Base-by-base conservation (phyloP, 2,113 vertebrate genomes). In the Hippocampus mohnikei region DNA sequence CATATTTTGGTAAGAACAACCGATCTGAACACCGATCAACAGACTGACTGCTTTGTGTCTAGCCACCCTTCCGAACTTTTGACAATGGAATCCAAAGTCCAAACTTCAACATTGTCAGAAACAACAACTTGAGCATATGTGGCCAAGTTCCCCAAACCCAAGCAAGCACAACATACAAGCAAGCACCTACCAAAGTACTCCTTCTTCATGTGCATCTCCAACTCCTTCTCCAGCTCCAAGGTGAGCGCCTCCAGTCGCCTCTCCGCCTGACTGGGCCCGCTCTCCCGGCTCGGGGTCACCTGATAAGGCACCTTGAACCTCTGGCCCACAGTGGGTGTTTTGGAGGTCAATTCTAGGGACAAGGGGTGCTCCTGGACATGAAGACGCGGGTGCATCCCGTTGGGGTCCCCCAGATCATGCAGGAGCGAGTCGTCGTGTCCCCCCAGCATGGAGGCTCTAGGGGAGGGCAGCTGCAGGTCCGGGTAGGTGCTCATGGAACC, bases 191-290 rank as follows among this genome's bases (percentile, higher is more conserved):
- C 96, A 73, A 98, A 98, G 83, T 98, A 99, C 70, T 99, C 97
- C 87, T 96, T 96, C 83, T 97, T 96, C 88, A 95, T 93, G 90
- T 96, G 96, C 91, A 95, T 93, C 90, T 98, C 96, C 84, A 99
- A 91, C 88, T 98, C 96, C 85, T 94, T 96, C 85, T 98, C 96
- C 90, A 98, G 93, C 93, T 98, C 96, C 74, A 95, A 79, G n/a
- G 96, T 97, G 72, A 98, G 93, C 46, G 94, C 96, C 89, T 98
- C 96, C 83, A 98, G 93, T 80, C 95, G 85, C 74, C 91, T 91
- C 92, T 98, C 96, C 0, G 94, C 96, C 88, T 95, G 94, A 90
- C 96, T 96, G 20, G 95, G 94, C 62, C 95, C 95, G 44, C 91
- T 94, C 46, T 97, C 96, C 62, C 95, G 89, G 86, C 89, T 88